Conservation (phyloP, 2,113 vertebrate genomes). For the Scalopus aquaticus region DNA sequence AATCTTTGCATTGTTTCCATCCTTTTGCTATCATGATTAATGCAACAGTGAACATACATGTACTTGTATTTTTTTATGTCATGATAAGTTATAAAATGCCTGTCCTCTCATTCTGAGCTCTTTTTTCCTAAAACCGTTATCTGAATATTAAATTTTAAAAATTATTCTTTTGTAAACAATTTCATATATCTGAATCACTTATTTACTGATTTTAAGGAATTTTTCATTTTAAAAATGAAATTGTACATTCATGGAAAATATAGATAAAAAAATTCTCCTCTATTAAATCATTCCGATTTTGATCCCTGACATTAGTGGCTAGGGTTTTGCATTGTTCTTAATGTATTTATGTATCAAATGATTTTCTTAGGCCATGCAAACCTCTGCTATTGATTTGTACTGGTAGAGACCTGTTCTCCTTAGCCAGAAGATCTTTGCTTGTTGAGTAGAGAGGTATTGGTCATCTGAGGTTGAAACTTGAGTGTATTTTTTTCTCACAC, state of each 20-base stretch:
- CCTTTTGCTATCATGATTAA: not conserved
- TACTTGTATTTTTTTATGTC: not conserved
- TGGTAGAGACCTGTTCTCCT: not conserved
- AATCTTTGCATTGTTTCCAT: not conserved
- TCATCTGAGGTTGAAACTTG: not conserved
- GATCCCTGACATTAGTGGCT: not conserved
- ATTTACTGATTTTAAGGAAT: not conserved
- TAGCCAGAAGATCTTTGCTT: not conserved
- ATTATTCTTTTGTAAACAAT: not conserved
- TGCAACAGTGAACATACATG: not conserved
- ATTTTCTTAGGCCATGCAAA: not conserved
- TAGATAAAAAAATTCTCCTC: not conserved
- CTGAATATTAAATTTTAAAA: not conserved
- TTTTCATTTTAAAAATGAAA: slow-evolving; percentile 40
- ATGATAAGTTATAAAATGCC: not conserved
- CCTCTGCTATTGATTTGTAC: not conserved
- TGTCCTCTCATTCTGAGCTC: not conserved
- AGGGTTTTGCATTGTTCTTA: not conserved
- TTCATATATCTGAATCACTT: not conserved
- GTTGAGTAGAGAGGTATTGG: not conserved
- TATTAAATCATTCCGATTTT: slow-evolving; percentile 10
- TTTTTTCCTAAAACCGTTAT: not conserved
- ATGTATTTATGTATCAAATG: not conserved
- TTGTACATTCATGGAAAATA: not conserved
- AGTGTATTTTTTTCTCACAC: not conserved